A percentile compares a stretch with the other conserved stretches of the same genome.
phyloP scores from a whole-genome alignment of 2,888 invertebrate genomes.

The Cinara cedri region DNA sequence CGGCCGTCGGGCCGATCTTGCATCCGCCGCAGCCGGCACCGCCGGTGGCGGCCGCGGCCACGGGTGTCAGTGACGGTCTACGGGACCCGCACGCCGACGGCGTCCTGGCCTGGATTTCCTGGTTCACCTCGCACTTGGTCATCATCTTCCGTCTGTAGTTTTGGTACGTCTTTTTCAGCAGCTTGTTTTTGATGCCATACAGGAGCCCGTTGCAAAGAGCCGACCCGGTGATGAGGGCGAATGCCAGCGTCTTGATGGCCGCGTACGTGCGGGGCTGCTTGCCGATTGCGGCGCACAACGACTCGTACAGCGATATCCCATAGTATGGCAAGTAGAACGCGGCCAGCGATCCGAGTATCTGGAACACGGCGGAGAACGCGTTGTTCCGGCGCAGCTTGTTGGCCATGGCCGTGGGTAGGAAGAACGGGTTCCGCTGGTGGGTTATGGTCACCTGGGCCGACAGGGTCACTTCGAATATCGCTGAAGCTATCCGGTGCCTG shows the following conservation, averaged over 20 bases:
- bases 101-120: slow-evolving; percentile 79
- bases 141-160: slow-evolving; percentile 80
- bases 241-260: slow-evolving; percentile 64
- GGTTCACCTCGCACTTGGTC: slow-evolving; percentile 77
- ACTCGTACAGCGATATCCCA: slow-evolving; percentile 62
- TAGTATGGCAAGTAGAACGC: slow-evolving; percentile 79
- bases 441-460: slow-evolving; percentile 85
- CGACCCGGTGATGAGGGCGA: slow-evolving; percentile 67
- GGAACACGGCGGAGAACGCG: slow-evolving; percentile 73
- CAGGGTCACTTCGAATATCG: slow-evolving; percentile 82
- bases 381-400: slow-evolving; percentile 67
- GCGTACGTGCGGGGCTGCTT: slow-evolving; percentile 52
- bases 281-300: slow-evolving; percentile 44
- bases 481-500: slow-evolving; percentile 81
- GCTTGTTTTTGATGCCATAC: slow-evolving; percentile 78
- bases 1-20: not conserved
- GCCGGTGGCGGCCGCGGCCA: slow-evolving; percentile 61
- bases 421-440: slow-evolving; percentile 79
- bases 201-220: slow-evolving; percentile 77
- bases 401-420: slow-evolving; percentile 60
- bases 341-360: slow-evolving; percentile 75
- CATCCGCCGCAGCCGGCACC: slow-evolving; percentile 64
- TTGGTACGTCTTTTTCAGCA: slow-evolving; percentile 74
- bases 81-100: slow-evolving; percentile 79
- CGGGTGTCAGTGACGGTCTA: slow-evolving; percentile 72